phyloP scores from a whole-genome alignment of 1,140 invertebrate species.

The Pygmarrhopalites habei region DNA sequence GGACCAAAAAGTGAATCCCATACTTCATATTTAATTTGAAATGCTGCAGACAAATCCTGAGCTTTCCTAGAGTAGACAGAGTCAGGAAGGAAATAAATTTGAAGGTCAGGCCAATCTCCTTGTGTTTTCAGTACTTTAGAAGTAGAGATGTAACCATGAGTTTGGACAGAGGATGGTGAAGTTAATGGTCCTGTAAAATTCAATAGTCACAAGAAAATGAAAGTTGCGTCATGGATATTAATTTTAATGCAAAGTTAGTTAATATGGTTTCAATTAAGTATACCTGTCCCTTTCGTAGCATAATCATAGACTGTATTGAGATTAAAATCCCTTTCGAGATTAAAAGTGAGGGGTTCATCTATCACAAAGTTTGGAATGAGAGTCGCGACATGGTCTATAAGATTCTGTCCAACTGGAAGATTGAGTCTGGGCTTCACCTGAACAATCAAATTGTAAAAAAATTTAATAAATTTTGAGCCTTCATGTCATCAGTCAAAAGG shows the following conservation, averaged over 20 bases:
- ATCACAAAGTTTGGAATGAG: constrained; percentile 11
- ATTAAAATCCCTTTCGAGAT: constrained; percentile 23
- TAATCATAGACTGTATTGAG: constrained; percentile 17
- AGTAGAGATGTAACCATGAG: constrained; percentile 17
- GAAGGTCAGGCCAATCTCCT: constrained; percentile 31
- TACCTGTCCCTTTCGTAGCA: constrained; percentile 23
- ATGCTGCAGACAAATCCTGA: background rate
- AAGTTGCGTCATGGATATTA: background rate
- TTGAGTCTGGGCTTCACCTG: constrained; percentile 42
- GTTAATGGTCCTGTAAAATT: constrained; percentile 19
- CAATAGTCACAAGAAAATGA: background rate
- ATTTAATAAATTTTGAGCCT: background rate
- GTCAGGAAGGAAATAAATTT: constrained; percentile 15
- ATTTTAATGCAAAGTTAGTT: no score
- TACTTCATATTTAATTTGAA: constrained; percentile 1
- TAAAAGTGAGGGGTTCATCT: constrained; percentile 7
- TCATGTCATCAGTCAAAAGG: background rate
- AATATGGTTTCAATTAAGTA: no score
- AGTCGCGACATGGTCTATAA: constrained; percentile 39
- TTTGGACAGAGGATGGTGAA: background rate
- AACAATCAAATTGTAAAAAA: background rate
- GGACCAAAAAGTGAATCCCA: background rate
- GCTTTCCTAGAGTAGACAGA: constrained; percentile 3
- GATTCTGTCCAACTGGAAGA: constrained; percentile 43
- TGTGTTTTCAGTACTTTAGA: background rate